Percentiles rank a stretch among this genome's conserved stretches.
Evolutionary conservation across 2,113 vertebrate species (phyloP).

Genomic region (Mystacornis crossleyi): DNA sequence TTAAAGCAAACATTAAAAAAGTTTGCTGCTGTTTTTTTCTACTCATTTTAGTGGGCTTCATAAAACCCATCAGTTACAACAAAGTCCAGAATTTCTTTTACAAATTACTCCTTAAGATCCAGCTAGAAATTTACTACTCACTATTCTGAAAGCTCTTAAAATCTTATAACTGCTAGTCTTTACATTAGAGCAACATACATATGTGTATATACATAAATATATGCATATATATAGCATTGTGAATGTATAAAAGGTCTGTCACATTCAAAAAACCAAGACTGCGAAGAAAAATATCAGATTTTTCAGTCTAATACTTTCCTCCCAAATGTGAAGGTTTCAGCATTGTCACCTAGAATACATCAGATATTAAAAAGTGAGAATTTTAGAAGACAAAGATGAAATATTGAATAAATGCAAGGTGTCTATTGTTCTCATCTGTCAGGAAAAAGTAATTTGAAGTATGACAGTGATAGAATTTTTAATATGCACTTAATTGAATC

Average conservation of each 20-base stretch:
- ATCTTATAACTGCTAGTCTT: not conserved
- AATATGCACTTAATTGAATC: not conserved
- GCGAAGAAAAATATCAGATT: not conserved
- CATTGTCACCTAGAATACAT: not conserved
- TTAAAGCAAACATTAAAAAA: not conserved
- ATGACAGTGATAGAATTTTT: not conserved
- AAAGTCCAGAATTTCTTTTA: not conserved
- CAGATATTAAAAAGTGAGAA: slow-evolving; percentile 2
- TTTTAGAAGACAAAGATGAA: slow-evolving; percentile 5
- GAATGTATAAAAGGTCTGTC: not conserved
- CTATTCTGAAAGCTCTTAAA: not conserved
- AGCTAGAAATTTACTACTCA: not conserved
- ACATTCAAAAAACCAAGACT: not conserved
- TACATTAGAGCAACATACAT: not conserved
- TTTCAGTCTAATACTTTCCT: not conserved
- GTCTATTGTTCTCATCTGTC: not conserved
- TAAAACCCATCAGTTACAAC: not conserved
- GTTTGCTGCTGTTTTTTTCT: not conserved
- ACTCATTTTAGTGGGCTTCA: not conserved
- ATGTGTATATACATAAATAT: not conserved
- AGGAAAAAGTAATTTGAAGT: not conserved
- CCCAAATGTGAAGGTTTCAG: not conserved
- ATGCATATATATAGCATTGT: not conserved
- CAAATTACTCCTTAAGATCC: not conserved
- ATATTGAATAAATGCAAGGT: not conserved